Evolutionary conservation across 2,113 vertebrate species (phyloP).

Genomic region (Pedionomus torquatus): DNA sequence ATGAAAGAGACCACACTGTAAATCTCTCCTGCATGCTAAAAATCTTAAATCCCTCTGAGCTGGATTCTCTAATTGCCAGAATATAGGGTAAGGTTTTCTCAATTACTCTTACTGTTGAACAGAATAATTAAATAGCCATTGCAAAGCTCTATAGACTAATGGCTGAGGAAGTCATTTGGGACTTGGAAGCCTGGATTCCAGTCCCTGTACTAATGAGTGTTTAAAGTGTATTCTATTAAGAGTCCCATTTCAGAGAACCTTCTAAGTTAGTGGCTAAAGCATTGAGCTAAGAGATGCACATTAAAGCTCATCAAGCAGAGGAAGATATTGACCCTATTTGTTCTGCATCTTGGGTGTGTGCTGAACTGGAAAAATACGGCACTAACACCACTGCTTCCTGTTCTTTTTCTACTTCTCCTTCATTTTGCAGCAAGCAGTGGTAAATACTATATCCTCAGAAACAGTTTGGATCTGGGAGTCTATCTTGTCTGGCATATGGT

Average conservation of each 20-base stretch:
- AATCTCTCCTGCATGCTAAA: neutral
- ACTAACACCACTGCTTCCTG: neutral
- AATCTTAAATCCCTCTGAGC: neutral
- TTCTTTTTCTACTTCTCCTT: neutral
- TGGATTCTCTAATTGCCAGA: neutral
- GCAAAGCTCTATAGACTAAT: neutral
- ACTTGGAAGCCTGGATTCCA: neutral
- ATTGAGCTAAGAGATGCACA: neutral
- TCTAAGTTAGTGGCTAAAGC: neutral
- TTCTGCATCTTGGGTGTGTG: neutral
- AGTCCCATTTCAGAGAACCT: neutral
- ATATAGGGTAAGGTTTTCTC: neutral
- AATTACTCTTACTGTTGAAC: conserved; percentile 1
- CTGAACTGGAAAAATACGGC: neutral
- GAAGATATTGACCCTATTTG: neutral
- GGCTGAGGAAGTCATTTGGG: neutral
- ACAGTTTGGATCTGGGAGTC: neutral
- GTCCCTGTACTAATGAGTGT: neutral
- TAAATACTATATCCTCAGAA: neutral
- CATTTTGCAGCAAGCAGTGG: accelerated
- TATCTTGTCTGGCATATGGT: no score
- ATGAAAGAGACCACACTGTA: neutral
- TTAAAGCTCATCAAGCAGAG: neutral
- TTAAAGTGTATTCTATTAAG: neutral
- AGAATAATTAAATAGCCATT: conserved; percentile 21